Evolutionary conservation across 2,797 vertebrate species (phyloP).

Genomic region (Darevskia nairensis): DNA sequence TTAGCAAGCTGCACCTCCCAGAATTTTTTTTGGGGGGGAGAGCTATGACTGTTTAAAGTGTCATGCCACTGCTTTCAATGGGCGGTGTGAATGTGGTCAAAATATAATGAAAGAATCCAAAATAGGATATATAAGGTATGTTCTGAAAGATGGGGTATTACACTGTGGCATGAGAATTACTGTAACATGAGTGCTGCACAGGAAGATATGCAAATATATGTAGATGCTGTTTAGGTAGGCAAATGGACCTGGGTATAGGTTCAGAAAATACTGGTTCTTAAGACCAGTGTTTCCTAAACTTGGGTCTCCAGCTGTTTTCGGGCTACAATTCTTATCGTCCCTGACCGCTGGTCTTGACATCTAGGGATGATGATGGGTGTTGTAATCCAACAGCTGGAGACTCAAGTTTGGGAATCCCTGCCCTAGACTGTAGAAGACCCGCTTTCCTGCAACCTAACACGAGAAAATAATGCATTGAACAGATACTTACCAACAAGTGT

Average conservation of each 20-base stretch:
- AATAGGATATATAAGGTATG: fast-evolving
- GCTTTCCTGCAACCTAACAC: not conserved
- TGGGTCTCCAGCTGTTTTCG: no score
- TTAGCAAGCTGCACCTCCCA: no score
- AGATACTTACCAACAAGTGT: not conserved
- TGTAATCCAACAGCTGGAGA: no score
- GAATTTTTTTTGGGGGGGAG: no score
- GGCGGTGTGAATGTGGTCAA: no score
- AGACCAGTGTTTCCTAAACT: no score
- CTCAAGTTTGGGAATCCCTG: no score
- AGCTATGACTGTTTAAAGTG: no score
- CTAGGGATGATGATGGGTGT: no score
- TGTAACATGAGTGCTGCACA: not conserved
- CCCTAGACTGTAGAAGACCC: not conserved
- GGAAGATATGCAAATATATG: not conserved
- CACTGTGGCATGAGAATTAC: not conserved
- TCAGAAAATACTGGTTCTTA: not conserved
- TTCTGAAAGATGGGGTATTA: not conserved
- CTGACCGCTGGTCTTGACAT: no score
- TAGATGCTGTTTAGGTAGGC: not conserved
- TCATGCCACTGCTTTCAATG: no score
- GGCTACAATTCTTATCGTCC: no score
- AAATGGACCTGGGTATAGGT: not conserved
- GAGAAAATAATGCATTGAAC: not conserved
- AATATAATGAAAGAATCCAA: fast-evolving